Evolutionary conservation across 1,140 invertebrate species (phyloP).

Genomic region (Drosophila hydei): DNA sequence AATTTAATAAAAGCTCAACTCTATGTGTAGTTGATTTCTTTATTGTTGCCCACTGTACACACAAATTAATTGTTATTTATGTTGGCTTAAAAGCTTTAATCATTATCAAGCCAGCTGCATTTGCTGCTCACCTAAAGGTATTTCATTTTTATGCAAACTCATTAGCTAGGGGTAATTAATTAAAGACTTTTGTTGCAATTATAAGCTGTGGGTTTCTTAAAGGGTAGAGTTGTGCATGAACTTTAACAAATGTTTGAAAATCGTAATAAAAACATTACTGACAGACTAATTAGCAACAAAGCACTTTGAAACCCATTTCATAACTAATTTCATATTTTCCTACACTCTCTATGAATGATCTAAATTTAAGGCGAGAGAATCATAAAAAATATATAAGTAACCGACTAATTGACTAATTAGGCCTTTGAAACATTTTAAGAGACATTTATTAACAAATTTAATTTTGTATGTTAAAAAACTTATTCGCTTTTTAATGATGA

Average conservation of each 20-base stretch:
- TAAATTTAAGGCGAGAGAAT: too few relatives aligned
- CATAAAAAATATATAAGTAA: too few relatives aligned
- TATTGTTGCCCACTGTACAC: conserved; percentile 18
- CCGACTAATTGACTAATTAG: too few relatives aligned
- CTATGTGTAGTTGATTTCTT: conserved; percentile 17
- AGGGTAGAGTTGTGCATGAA: background rate
- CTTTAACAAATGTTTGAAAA: conserved; percentile 11
- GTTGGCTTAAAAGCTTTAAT: conserved; percentile 17
- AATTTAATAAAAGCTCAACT: conserved; percentile 51
- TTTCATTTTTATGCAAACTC: conserved; percentile 21
- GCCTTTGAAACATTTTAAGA: too few relatives aligned
- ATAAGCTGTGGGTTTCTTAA: background rate
- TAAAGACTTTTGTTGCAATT: background rate
- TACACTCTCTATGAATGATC: too few relatives aligned
- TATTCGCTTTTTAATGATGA: too few relatives aligned
- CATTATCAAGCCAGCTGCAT: conserved; percentile 30
- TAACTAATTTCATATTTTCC: background rate
- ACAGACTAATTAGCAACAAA: background rate
- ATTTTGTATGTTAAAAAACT: too few relatives aligned
- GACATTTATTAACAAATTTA: too few relatives aligned
- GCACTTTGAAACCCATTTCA: background rate
- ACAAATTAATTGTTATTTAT: conserved; percentile 52
- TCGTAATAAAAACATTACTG: background rate
- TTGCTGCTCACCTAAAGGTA: conserved; percentile 27
- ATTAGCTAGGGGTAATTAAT: conserved; percentile 12